These are phyloP conservation scores for Cryptocheilus praepositus DNA, from an alignment of 2,888 invertebrate genomes.

Conservation along the genomic window DNA sequence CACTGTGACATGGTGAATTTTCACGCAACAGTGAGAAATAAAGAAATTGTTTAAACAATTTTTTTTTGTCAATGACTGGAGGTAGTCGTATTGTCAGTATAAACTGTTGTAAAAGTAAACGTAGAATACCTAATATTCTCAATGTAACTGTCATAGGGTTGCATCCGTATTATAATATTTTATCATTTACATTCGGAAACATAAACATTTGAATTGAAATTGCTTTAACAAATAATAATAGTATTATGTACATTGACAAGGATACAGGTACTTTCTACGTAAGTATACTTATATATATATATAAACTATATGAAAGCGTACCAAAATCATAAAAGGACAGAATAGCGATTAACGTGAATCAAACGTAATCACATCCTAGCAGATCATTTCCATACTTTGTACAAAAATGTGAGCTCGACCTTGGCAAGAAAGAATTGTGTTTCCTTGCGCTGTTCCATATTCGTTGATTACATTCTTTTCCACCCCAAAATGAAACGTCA, in stretches of 20 bases:
- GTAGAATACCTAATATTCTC: too few species aligned
- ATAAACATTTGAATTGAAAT: too few species aligned
- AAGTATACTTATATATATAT: slow-evolving; percentile 25
- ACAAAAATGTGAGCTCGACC: neutral
- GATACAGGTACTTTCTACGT: slow-evolving; percentile 41
- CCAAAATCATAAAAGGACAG: neutral
- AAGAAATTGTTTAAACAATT: slow-evolving; percentile 7
- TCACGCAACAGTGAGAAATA: too few species aligned
- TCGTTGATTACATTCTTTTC: too few species aligned
- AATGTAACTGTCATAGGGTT: too few species aligned
- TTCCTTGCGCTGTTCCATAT: neutral
- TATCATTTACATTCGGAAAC: too few species aligned
- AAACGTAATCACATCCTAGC: too few species aligned
- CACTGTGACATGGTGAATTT: too few species aligned
- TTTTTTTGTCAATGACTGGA: slow-evolving; percentile 32
- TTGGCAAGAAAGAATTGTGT: slow-evolving; percentile 10
- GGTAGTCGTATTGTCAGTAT: slow-evolving; percentile 31
- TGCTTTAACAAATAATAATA: too few species aligned
- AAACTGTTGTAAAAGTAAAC: too few species aligned
- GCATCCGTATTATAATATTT: too few species aligned
- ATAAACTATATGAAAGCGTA: slow-evolving; percentile 29
- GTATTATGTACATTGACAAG: slow-evolving; percentile 9
- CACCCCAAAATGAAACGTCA: too few species aligned
- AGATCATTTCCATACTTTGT: neutral
- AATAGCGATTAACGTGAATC: neutral